These are phyloP conservation scores for Heliangelus exortis DNA, from an alignment of 2,797 vertebrate species.

Conservation along the genomic window DNA sequence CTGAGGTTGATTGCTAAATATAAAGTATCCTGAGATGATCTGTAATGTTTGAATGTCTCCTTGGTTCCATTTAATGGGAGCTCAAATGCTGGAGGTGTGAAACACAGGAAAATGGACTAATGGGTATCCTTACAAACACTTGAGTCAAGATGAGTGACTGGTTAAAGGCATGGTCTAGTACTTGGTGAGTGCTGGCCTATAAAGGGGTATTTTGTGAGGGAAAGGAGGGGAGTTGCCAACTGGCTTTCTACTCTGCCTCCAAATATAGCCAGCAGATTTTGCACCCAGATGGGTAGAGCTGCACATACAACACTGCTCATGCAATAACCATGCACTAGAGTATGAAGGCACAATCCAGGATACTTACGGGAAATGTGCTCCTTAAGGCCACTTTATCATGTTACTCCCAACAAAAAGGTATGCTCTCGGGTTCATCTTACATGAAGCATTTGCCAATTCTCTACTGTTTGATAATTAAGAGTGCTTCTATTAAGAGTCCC, in stretches of 20 bases:
- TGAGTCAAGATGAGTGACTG: slow-evolving; percentile 47
- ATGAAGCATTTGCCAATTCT: not conserved
- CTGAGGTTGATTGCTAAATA: slow-evolving; percentile 57
- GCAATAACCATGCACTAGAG: not conserved
- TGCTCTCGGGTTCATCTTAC: not conserved
- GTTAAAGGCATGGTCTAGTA: not conserved
- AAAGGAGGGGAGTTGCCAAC: not conserved
- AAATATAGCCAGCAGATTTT: slow-evolving; percentile 53
- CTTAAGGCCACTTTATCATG: not conserved
- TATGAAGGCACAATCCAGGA: not conserved
- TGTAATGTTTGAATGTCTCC: slow-evolving; percentile 8
- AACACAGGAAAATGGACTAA: slow-evolving; percentile 18
- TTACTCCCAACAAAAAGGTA: not conserved
- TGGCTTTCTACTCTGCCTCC: slow-evolving; percentile 17
- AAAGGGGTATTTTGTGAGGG: not conserved
- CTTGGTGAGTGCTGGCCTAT: slow-evolving; percentile 13
- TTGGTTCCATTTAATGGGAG: slow-evolving; percentile 26
- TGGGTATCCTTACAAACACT: slow-evolving; percentile 25
- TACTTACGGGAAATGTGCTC: not conserved
- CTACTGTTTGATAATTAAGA: not conserved
- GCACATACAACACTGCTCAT: not conserved
- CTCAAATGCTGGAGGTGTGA: slow-evolving; percentile 16
- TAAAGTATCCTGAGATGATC: slow-evolving; percentile 67
- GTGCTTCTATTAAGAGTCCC: not conserved
- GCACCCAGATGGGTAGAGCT: not conserved